Conservation (phyloP, 2,888 invertebrate species). For the Elysia crispata region DNA sequence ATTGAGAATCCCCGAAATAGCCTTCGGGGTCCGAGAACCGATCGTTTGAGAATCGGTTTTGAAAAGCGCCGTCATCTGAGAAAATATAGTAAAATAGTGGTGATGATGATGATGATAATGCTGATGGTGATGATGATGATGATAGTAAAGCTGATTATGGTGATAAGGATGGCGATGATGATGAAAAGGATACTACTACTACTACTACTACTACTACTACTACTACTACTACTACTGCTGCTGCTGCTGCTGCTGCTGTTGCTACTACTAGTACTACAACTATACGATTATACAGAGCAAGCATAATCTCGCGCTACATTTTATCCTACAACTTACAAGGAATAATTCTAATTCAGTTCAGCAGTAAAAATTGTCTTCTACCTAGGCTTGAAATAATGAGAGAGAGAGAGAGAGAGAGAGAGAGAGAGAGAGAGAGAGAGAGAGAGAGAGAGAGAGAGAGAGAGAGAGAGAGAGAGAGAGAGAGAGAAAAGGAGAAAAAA, state of each 20-base stretch:
- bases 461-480: constrained; percentile 37
- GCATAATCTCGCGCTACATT: too few species aligned
- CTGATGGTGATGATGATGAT: constrained; percentile 30
- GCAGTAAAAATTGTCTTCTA: too few species aligned
- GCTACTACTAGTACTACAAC: too few species aligned
- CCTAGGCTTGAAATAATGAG: neutral
- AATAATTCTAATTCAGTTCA: too few species aligned
- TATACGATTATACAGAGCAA: too few species aligned
- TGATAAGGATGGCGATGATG: too few species aligned
- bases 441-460: constrained; percentile 43
- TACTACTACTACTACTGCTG: too few species aligned
- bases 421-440: constrained; percentile 34
- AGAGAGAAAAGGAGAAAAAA: neutral
- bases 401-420: constrained; percentile 32
- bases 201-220: too few species aligned
- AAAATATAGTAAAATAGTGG: neutral
- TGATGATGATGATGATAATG: constrained; percentile 30
- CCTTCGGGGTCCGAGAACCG: constrained; percentile 22
- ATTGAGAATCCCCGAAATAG: constrained; percentile 24
- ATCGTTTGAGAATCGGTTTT: constrained; percentile 13
- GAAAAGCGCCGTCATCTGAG: neutral
- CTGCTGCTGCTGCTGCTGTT: neutral
- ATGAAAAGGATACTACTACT: neutral
- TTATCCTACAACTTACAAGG: too few species aligned
- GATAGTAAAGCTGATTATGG: neutral